Conservation (phyloP, 2,797 vertebrate species). For the Sebastes kiyomatsui region DNA sequence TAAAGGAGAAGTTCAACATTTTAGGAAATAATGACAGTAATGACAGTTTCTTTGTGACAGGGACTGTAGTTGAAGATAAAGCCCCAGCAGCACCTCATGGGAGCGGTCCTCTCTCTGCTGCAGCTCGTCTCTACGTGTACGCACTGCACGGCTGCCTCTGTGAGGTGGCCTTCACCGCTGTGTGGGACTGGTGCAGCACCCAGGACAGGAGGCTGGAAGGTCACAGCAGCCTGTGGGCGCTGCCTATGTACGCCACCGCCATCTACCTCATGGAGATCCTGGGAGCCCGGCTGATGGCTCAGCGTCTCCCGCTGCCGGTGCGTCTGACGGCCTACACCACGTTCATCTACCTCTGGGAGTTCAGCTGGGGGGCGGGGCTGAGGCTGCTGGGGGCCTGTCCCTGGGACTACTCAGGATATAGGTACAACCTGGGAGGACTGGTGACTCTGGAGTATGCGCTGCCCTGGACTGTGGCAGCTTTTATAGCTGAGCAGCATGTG, state of each 20-base stretch:
- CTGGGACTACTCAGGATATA: slow-evolving; percentile 84
- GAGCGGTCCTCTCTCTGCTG: slow-evolving; percentile 48
- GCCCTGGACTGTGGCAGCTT: slow-evolving; percentile 79
- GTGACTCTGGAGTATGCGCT: slow-evolving; percentile 84
- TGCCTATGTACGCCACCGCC: slow-evolving; percentile 82
- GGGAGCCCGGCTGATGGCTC: slow-evolving; percentile 58
- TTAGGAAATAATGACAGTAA: background rate
- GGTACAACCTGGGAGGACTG: slow-evolving; percentile 79
- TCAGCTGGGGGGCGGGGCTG: slow-evolving; percentile 79
- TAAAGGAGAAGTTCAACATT: background rate
- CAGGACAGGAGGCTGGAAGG: slow-evolving; percentile 76
- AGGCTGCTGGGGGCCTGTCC: slow-evolving; percentile 79
- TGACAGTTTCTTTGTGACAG: slow-evolving; percentile 32
- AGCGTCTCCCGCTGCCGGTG: slow-evolving; percentile 52
- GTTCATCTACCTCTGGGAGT: slow-evolving; percentile 85
- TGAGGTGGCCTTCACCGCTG: slow-evolving; percentile 84
- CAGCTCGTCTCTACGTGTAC: slow-evolving; percentile 82
- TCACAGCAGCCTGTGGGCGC: slow-evolving; percentile 84
- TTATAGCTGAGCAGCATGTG: slow-evolving; percentile 77
- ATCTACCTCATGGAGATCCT: slow-evolving; percentile 81
- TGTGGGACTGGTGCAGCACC: slow-evolving; percentile 74
- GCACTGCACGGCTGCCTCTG: slow-evolving; percentile 84
- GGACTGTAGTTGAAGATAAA: background rate
- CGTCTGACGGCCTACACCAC: slow-evolving; percentile 75
- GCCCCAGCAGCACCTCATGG: background rate